Base-by-base conservation (phyloP, 2,113 vertebrate genomes). In the Bungarus multicinctus region DNA sequence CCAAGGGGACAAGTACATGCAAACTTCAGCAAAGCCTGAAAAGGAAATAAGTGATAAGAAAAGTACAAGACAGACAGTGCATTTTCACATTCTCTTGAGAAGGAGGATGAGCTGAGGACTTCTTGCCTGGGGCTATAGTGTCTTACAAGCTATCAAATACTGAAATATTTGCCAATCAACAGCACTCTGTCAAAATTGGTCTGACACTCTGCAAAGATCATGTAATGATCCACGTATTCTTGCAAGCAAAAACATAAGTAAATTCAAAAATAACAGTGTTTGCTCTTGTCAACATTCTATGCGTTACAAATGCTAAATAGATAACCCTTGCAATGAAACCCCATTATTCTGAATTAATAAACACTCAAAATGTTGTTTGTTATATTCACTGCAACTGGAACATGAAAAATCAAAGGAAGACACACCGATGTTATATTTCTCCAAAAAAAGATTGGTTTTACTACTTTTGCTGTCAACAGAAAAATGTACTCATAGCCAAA, bases 121-220 rank as follows among this genome's bases (percentile, higher is more conserved):
- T 39, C 69, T 50, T 91, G n/a, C 55, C 90, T 87, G 74, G 4
- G n/a, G 87, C 60, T 5, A 91, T 14, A 43, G 93, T 89, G 64
- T 89, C 55, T 93, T 88, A 89, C 53, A 85, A 93, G 87, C 64
- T 25, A 89, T 85, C 45, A 91, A 91, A n/a, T 60, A 89, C 11
- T 45, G 54, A 93, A 89, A 64, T 64, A n/a, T 88, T 64, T 91
- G 90, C 39, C 52, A 89, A 53, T 53, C 74, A 58, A 53, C 52
- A 85, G 45, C 60, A 90, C 14, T 60, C 45, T 90, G 89, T 43
- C 81, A 85, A 52, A 89, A 23, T 60, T 89, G 54, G 74, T 45
- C 69, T 89, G 87, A 64, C 69, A 43, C 45, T 16, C n/a, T 53
- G 53, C 18, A 54, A 45, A 34, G 60, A 86, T 85, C 54, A n/a